phyloP scores from a whole-genome alignment of 1,140 invertebrate genomes.

The Halesus radiatus region DNA sequence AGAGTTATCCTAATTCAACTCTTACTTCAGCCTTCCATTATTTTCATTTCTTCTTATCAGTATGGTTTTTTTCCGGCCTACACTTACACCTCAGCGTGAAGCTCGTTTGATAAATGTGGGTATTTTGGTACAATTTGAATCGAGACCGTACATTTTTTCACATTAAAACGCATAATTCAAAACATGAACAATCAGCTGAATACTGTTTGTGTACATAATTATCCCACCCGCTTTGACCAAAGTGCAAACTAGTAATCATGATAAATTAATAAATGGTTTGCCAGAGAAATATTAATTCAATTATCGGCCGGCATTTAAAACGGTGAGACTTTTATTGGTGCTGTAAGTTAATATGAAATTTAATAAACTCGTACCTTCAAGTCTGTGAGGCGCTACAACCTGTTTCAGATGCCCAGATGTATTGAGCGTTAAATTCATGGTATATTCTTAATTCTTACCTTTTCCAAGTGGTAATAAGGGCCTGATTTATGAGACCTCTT shows the following conservation, averaged over 20 bases:
- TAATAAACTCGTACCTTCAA: neutral
- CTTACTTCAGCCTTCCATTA: too few relatives aligned
- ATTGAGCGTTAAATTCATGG: neutral
- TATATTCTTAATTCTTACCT: neutral
- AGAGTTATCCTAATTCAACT: too few relatives aligned
- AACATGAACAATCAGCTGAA: too few relatives aligned
- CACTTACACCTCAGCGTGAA: too few relatives aligned
- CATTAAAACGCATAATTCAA: too few relatives aligned
- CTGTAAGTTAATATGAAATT: constrained; percentile 7
- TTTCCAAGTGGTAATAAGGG: constrained; percentile 21
- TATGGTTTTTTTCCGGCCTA: too few relatives aligned
- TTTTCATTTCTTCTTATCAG: too few relatives aligned
- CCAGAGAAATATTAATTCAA: constrained; percentile 23
- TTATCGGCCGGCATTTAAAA: neutral
- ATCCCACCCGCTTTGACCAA: too few relatives aligned
- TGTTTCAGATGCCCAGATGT: neutral
- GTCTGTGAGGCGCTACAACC: neutral
- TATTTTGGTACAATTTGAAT: too few relatives aligned
- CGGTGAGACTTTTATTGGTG: constrained; percentile 10
- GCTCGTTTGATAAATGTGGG: too few relatives aligned
- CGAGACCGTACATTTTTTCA: too few relatives aligned
- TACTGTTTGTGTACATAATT: too few relatives aligned
- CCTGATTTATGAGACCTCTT: constrained; percentile 13
- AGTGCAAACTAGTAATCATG: neutral
- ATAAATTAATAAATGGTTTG: constrained; percentile 9